Base-by-base conservation (phyloP, 2,888 invertebrate species). In the Andrena praecox region DNA sequence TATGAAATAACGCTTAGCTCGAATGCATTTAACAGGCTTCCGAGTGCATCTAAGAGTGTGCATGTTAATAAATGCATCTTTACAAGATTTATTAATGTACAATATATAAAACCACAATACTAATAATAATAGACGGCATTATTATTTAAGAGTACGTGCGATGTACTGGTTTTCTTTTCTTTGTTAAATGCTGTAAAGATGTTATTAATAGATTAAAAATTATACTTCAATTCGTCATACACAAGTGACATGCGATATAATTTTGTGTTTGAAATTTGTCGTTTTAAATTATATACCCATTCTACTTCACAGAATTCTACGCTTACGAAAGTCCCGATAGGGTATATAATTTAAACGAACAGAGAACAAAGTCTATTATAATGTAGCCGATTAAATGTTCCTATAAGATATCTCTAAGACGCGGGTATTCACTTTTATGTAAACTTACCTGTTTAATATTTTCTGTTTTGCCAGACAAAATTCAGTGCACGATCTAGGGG, bases 401-500 rank as follows among this genome's bases (percentile, higher is more conserved):
- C 2, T 50, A 16, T 71, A 4, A 64, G 31, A 78, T 62, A 27
- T 29, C 29, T 62, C 5, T 31, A 78, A 33, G 16, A 33, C 27
- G 64, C 35, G 27, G 12, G n/a, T 31, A 63, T 42, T 35, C 2
- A 33, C n/a, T 69, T 50, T 20, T 48, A 60, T 20, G 54, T 29
- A 59, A 31, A 74, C 70, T 73, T 74, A 82, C 60, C 62, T 35
- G 62, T 73, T 77, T 31, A 20, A 74, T 71, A 56, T 72, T 75
- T 88, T 89, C 31, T 90, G 71, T 88, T 88, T 89, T 74, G 62
- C 35, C 95, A 97, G 97, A 96, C 95, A 90, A 98, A 98, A 94
- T 98, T 98, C 94, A 96, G 96, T 87, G 97, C 97, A 91, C 95
- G 98, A 66, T 96, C 97, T 77, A 96, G 97, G 88, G 97, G 97